These are phyloP conservation scores for Hippasteria phrygiana DNA, from an alignment of 53 echinoderm and acorn worm species.

Conservation along the genomic window DNA sequence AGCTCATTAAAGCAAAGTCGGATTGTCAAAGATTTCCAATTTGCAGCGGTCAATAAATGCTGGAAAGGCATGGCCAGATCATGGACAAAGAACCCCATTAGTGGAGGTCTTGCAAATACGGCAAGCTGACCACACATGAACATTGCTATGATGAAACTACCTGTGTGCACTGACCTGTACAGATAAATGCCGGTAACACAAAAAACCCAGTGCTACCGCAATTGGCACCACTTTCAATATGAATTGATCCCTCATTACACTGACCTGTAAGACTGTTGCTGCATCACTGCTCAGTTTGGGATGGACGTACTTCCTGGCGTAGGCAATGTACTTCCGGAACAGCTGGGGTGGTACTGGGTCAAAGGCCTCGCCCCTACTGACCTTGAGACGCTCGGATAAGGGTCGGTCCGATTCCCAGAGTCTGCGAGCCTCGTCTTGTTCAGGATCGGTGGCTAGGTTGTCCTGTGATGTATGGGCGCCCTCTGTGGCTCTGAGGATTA, in stretches of 20 bases:
- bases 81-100: too few species aligned
- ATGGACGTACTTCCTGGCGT: conserved; percentile 97
- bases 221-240: not conserved
- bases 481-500: not conserved
- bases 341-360: conserved; percentile 95
- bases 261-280: conserved; percentile 89
- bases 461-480: conserved; percentile 44
- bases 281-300: conserved; percentile 87
- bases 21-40: too few species aligned
- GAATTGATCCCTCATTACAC: not conserved
- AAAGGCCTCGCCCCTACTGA: conserved; percentile 78
- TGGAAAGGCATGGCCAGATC: too few species aligned
- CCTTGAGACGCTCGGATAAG: conserved; percentile 89
- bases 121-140: too few species aligned
- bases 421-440: conserved; percentile 72
- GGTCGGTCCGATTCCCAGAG: conserved; percentile 81
- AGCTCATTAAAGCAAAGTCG: too few species aligned
- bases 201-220: not conserved
- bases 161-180: too few species aligned
- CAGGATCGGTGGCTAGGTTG: conserved; percentile 13
- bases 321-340: conserved; percentile 96
- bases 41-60: too few species aligned
- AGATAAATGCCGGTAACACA: too few species aligned
- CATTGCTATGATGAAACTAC: too few species aligned
- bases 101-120: too few species aligned